Evolutionary conservation across 1,140 invertebrate genomes (phyloP).

Genomic region (Paracyclopina nana): DNA sequence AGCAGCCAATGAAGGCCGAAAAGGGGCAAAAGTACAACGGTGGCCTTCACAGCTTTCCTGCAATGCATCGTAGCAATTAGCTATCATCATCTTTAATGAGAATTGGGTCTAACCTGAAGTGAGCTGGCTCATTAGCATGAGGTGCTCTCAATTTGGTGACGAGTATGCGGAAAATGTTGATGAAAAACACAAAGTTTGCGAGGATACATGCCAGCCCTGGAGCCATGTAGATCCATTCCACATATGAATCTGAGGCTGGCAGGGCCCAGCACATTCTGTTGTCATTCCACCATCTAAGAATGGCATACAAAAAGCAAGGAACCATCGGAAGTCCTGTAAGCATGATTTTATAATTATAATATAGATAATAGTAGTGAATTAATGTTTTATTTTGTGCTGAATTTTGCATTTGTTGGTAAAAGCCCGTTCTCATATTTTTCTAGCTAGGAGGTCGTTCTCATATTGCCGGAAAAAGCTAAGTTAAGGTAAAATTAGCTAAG

Average conservation of each 20-base stretch:
- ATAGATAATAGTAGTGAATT: too few species aligned
- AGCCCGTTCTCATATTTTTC: too few species aligned
- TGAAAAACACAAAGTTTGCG: constrained; percentile 33
- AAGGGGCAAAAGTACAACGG: constrained; percentile 34
- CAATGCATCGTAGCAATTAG: too few species aligned
- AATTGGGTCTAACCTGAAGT: constrained; percentile 33
- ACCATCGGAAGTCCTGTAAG: constrained; percentile 29
- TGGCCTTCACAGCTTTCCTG: constrained; percentile 36
- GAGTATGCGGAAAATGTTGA: constrained; percentile 34
- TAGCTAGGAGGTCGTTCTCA: too few species aligned
- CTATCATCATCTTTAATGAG: too few species aligned
- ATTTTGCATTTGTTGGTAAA: too few species aligned
- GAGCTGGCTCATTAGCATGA: constrained; percentile 33
- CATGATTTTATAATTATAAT: too few species aligned
- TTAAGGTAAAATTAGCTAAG: too few species aligned
- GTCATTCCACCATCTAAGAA: constrained; percentile 22
- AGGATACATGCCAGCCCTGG: constrained; percentile 31
- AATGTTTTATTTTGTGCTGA: too few species aligned
- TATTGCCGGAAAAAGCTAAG: too few species aligned
- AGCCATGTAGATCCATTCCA: constrained; percentile 31
- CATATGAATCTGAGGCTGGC: constrained; percentile 20
- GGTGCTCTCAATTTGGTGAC: constrained; percentile 32
- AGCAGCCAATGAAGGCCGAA: constrained; percentile 38
- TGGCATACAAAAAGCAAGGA: constrained; percentile 27
- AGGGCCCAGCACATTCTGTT: constrained; percentile 29